Evolutionary conservation across 2,888 invertebrate genomes (phyloP).

Genomic region (Drosophila algonquin): DNA sequence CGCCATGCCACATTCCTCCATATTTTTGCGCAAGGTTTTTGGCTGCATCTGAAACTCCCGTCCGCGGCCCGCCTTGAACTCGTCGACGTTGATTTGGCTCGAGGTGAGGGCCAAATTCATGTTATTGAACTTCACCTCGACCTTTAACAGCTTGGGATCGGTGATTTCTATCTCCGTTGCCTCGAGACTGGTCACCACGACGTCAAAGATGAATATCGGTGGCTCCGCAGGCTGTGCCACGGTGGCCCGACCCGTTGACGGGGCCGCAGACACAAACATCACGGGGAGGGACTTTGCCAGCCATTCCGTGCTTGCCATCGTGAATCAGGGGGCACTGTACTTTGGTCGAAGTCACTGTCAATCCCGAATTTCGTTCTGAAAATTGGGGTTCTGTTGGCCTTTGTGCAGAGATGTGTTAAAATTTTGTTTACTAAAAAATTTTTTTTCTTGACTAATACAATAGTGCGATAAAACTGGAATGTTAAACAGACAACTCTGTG

Average conservation of each 20-base stretch:
- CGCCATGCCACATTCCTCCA: conserved; percentile 66
- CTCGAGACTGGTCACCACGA: conserved; percentile 66
- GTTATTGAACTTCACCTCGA: conserved; percentile 62
- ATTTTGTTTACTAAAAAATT: too few relatives aligned
- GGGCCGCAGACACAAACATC: neutral
- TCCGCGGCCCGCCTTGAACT: conserved; percentile 70
- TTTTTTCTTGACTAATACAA: too few relatives aligned
- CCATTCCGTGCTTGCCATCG: too few relatives aligned
- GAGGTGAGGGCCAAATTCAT: conserved; percentile 57
- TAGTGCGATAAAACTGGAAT: too few relatives aligned
- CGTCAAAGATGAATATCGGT: conserved; percentile 67
- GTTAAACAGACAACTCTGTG: too few relatives aligned
- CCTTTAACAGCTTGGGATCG: conserved; percentile 48
- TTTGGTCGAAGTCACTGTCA: too few relatives aligned
- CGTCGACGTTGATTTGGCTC: conserved; percentile 75
- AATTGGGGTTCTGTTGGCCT: too few relatives aligned
- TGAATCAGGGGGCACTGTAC: too few relatives aligned
- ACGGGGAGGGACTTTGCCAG: neutral
- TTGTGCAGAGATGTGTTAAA: too few relatives aligned
- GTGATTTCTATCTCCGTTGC: conserved; percentile 29
- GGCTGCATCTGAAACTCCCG: conserved; percentile 57
- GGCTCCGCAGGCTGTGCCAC: neutral
- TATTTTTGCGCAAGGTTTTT: conserved; percentile 49
- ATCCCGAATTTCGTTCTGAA: too few relatives aligned
- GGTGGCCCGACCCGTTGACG: neutral